A percentile compares a stretch with the other conserved stretches of the same genome.
These are phyloP conservation scores for Corythaeola cristata DNA, from an alignment of 2,113 vertebrate species.

Conservation along the genomic window DNA sequence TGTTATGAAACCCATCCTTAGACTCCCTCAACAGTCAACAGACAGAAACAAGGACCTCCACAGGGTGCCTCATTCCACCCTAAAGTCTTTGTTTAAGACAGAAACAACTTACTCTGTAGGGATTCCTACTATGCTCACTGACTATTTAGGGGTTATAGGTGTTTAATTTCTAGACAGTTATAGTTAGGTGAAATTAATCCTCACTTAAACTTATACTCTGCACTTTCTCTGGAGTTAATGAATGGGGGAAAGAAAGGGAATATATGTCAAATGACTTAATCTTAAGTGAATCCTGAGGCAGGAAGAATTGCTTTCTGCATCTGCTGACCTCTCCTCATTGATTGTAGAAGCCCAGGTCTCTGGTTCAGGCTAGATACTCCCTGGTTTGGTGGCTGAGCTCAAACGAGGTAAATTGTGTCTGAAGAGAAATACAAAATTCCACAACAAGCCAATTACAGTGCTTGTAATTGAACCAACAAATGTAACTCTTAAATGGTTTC, in stretches of 20 bases:
- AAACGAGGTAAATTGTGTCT: not conserved
- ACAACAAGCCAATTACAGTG: not conserved
- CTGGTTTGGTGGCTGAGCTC: not conserved
- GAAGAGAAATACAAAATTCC: not conserved
- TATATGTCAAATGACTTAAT: not conserved
- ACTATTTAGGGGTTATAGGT: not conserved
- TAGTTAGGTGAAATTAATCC: not conserved
- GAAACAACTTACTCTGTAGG: not conserved
- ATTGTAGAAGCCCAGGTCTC: not conserved
- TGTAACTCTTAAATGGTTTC: not conserved
- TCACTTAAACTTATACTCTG: not conserved
- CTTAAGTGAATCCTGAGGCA: not conserved
- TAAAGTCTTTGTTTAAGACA: not conserved
- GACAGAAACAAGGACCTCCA: not conserved
- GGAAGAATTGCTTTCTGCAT: not conserved
- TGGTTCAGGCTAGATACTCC: not conserved
- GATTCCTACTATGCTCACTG: not conserved
- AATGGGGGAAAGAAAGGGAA: not conserved
- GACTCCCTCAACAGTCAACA: not conserved
- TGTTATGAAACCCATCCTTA: not conserved
- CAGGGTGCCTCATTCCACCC: not conserved
- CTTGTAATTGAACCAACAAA: not conserved
- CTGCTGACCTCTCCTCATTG: not conserved
- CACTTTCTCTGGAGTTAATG: not conserved
- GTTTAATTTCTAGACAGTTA: not conserved